Percentiles rank a stretch among this genome's conserved stretches.
phyloP scores from a whole-genome alignment of 2,888 invertebrate genomes.

The Drosophila buzzatii region DNA sequence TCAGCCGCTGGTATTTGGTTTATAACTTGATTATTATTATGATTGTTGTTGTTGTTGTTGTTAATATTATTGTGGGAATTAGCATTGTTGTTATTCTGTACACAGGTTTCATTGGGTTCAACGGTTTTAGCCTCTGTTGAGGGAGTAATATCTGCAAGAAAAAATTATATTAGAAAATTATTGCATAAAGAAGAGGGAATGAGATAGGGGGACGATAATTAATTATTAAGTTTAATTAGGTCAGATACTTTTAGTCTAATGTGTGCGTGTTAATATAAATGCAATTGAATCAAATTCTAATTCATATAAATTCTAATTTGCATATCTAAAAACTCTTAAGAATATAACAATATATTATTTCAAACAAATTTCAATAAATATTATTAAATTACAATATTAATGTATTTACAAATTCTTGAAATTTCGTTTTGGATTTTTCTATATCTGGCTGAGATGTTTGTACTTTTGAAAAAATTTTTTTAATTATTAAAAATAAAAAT shows the following conservation, averaged over 20 bases:
- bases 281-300: not conserved
- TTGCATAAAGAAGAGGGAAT: not conserved
- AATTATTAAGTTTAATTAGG: not conserved
- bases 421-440: not conserved
- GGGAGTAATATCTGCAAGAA: conserved; percentile 71
- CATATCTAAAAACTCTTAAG: not conserved
- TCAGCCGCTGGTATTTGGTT: conserved; percentile 41
- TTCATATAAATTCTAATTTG: not conserved
- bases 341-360: not conserved
- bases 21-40: conserved; percentile 52
- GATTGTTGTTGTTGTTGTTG: conserved; percentile 55
- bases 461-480: too few relatives aligned
- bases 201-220: too few relatives aligned
- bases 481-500: too few relatives aligned
- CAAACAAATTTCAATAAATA: not conserved
- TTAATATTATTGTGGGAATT: conserved; percentile 59
- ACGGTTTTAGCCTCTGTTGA: conserved; percentile 76
- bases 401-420: not conserved
- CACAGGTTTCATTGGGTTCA: conserved; percentile 77
- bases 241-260: not conserved
- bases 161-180: not conserved
- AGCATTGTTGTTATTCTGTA: conserved; percentile 67
- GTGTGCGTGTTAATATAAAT: not conserved
- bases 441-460: not conserved
- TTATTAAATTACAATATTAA: not conserved